Percentiles rank a stretch among this genome's conserved stretches.
Evolutionary conservation across 2,797 vertebrate genomes (phyloP).

Genomic region (Lepidocolaptes lacrymiger): DNA sequence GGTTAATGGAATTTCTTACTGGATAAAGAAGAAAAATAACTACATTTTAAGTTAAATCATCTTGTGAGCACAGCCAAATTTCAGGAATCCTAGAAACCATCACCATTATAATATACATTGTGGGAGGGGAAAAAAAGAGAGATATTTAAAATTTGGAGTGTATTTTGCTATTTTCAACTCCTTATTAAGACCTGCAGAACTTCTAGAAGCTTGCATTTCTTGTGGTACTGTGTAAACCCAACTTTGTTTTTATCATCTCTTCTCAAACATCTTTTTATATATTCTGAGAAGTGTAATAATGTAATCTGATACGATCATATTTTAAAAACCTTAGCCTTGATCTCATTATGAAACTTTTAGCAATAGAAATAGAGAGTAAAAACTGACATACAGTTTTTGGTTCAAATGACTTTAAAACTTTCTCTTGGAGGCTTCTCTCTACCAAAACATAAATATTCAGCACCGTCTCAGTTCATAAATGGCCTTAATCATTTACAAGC

Average conservation of each 20-base stretch:
- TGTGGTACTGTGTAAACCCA: not conserved
- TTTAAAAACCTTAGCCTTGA: not conserved
- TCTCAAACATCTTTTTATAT: not conserved
- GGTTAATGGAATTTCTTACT: constrained; percentile 43
- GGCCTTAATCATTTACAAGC: not conserved
- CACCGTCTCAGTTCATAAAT: not conserved
- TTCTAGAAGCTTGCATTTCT: not conserved
- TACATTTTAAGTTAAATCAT: constrained; percentile 11
- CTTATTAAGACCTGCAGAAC: not conserved
- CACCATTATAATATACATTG: not conserved
- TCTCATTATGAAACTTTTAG: not conserved
- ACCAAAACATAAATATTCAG: not conserved
- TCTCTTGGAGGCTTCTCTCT: not conserved
- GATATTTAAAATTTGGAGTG: not conserved
- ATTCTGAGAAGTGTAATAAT: not conserved
- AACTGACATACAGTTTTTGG: not conserved
- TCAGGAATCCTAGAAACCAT: not conserved
- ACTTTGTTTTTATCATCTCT: not conserved
- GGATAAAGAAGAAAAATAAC: constrained; percentile 18
- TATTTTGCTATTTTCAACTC: not conserved
- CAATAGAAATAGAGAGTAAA: not conserved
- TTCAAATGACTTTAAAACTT: not conserved
- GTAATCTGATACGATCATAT: not conserved
- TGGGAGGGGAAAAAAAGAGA: too few relatives aligned
- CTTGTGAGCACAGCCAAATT: not conserved